Evolutionary conservation across 2,888 invertebrate genomes (phyloP).

Genomic region (Yponomeuta plumbellus): DNA sequence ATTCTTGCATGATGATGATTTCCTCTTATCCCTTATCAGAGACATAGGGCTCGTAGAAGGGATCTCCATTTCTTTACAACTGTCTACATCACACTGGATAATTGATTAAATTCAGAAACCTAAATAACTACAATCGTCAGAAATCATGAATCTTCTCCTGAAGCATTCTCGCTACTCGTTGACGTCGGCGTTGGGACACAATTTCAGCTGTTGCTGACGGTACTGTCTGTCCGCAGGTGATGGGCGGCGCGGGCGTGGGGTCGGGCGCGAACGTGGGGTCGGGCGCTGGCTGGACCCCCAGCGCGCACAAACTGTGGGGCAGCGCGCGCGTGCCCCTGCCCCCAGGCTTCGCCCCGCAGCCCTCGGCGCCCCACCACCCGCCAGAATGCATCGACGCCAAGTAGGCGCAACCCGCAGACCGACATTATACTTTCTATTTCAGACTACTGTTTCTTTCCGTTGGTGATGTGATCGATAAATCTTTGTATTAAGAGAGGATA

Average conservation of each 20-base stretch:
- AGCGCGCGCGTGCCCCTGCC: slow-evolving; percentile 51
- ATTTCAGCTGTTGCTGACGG: not conserved
- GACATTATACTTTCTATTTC: slow-evolving; percentile 45
- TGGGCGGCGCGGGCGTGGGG: slow-evolving; percentile 17
- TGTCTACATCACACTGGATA: too few species aligned
- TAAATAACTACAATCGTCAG: too few species aligned
- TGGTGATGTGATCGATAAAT: slow-evolving; percentile 72
- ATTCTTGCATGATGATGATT: too few species aligned
- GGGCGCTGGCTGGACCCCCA: slow-evolving; percentile 24
- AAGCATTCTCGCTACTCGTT: too few species aligned
- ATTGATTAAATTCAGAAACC: too few species aligned
- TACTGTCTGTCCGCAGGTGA: not conserved
- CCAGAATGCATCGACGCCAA: slow-evolving; percentile 74
- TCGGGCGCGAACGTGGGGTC: slow-evolving; percentile 15
- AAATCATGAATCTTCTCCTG: too few species aligned
- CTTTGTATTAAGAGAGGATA: slow-evolving; percentile 74
- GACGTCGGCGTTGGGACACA: not conserved
- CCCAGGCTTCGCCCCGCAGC: slow-evolving; percentile 62
- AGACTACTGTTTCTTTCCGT: slow-evolving; percentile 51
- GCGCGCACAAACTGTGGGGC: slow-evolving; percentile 35
- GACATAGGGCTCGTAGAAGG: too few species aligned
- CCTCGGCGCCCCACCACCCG: slow-evolving; percentile 47
- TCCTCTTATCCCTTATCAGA: too few species aligned
- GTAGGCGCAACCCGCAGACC: slow-evolving; percentile 27
- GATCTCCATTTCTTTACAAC: too few species aligned